phyloP scores from a whole-genome alignment of 2,888 invertebrate species.

The Cistogaster globosa region DNA sequence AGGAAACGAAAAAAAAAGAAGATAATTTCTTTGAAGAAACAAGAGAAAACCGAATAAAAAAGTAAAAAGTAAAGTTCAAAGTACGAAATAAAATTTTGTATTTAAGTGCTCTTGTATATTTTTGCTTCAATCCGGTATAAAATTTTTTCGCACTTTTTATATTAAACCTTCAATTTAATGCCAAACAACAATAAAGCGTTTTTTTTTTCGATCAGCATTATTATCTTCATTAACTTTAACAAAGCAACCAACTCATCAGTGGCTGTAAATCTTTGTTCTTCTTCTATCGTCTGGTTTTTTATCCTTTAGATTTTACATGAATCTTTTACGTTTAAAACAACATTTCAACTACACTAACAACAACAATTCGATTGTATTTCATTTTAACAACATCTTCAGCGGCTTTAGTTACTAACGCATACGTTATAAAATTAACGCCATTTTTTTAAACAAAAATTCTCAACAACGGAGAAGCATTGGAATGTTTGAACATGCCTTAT shows the following conservation, averaged over 20 bases:
- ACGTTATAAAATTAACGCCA: not conserved
- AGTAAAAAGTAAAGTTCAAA: slow-evolving; percentile 53
- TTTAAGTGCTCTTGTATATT: too few relatives aligned
- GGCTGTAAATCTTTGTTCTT: slow-evolving; percentile 18
- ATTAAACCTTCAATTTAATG: too few relatives aligned
- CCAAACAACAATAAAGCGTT: slow-evolving; percentile 42
- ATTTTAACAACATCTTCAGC: slow-evolving; percentile 68
- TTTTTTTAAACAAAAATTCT: not conserved
- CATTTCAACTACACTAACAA: slow-evolving; percentile 32
- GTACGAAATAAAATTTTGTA: too few relatives aligned
- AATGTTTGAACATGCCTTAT: slow-evolving; percentile 64
- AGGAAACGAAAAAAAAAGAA: not conserved
- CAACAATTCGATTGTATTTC: slow-evolving; percentile 41
- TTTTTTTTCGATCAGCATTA: slow-evolving; percentile 7
- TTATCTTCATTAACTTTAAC: slow-evolving; percentile 20
- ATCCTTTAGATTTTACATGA: slow-evolving; percentile 55
- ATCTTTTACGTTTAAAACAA: slow-evolving; percentile 51
- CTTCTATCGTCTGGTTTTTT: not conserved
- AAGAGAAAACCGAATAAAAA: slow-evolving; percentile 45
- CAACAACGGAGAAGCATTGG: slow-evolving; percentile 14
- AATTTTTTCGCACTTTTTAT: too few relatives aligned
- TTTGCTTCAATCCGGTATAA: too few relatives aligned
- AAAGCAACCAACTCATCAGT: slow-evolving; percentile 3
- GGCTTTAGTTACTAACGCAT: slow-evolving; percentile 3
- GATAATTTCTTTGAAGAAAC: slow-evolving; percentile 25